Evolutionary conservation across 1,140 invertebrate genomes (phyloP).

Genomic region (Philotrypesis tridentata): DNA sequence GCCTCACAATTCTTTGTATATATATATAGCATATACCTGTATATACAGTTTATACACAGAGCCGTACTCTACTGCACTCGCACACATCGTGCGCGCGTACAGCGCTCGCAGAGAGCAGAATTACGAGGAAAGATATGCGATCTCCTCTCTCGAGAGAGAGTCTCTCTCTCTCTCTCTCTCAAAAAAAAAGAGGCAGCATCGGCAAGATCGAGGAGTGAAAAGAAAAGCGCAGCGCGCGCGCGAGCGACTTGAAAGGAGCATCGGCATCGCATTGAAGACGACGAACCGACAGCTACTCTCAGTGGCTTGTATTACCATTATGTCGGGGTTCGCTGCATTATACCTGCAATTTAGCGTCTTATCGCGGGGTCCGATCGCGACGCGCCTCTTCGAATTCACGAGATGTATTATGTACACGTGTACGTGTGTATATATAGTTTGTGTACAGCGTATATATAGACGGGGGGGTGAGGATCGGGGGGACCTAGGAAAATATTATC

Average conservation of each 20-base stretch:
- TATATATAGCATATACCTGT: background rate
- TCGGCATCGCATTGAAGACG: conserved; percentile 58
- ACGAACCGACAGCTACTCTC: conserved; percentile 46
- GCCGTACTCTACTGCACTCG: no score
- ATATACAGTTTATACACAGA: background rate
- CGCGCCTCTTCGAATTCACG: conserved; percentile 1
- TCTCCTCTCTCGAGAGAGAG: conserved; percentile 54
- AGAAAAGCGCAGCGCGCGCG: background rate
- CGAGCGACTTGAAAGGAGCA: conserved; percentile 66
- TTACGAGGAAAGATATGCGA: conserved; percentile 56
- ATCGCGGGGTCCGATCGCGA: conserved; percentile 66
- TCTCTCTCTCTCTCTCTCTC: no score
- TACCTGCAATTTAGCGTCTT: conserved; percentile 71
- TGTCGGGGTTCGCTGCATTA: conserved; percentile 60
- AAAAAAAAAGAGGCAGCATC: conserved; percentile 49
- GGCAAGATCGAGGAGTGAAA: conserved; percentile 37
- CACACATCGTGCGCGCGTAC: no score
- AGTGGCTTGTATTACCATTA: conserved; percentile 68
- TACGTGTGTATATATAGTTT: no score
- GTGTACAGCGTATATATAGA: no score
- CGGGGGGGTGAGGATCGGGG: no score
- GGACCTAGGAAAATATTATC: conserved; percentile 50
- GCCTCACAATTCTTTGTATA: background rate
- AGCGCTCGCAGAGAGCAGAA: conserved; percentile 23
- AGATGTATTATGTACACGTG: background rate